Percentiles rank a stretch among this genome's conserved stretches.
Conservation (phyloP, 1,140 invertebrate genomes). For the Ips typographus region DNA sequence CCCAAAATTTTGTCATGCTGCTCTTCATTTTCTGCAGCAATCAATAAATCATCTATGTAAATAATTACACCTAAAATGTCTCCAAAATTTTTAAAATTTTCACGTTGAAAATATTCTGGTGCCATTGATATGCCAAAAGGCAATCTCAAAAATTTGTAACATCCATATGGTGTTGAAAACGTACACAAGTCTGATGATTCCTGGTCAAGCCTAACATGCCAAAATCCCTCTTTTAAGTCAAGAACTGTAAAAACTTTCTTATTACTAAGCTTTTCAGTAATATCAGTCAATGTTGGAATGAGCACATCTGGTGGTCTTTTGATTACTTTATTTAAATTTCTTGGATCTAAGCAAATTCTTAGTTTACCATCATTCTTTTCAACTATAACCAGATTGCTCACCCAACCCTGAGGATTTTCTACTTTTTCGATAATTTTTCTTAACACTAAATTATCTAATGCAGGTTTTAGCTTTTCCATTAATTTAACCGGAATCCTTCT, state of each 20-base stretch:
- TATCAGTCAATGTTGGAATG: background rate
- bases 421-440: background rate
- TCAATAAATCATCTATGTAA: slow-evolving; percentile 1
- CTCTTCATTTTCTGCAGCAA: background rate
- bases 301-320: slow-evolving; percentile 1
- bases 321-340: background rate
- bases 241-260: slow-evolving; percentile 2
- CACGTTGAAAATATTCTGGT: background rate
- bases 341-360: slow-evolving; percentile 4
- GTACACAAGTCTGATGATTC: background rate
- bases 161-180: background rate
- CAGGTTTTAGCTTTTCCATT: background rate
- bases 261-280: background rate
- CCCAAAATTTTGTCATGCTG: background rate
- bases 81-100: background rate
- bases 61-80: background rate
- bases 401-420: no score
- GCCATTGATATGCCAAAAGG: background rate
- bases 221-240: slow-evolving; percentile 3
- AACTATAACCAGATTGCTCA: background rate
- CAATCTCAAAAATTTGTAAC: background rate
- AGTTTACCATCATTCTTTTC: background rate
- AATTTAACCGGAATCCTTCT: slow-evolving; percentile 2
- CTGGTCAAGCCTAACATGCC: slow-evolving; percentile 1
- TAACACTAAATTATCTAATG: background rate